Percentiles rank a stretch among this genome's conserved stretches.
Evolutionary conservation across 2,888 invertebrate genomes (phyloP).

Genomic region (Augiades crinisus): DNA sequence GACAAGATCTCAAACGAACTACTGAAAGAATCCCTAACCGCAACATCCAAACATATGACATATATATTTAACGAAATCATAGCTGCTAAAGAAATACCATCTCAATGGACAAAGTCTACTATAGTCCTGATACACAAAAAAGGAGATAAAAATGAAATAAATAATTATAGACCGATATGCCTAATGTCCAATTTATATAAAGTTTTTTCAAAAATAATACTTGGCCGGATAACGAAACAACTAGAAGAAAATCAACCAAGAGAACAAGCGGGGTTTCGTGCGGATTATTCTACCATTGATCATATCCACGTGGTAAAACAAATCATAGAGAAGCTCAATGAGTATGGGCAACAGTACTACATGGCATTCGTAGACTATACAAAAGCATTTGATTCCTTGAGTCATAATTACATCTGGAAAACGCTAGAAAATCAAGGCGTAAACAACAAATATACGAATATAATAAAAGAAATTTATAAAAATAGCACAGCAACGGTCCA

Average conservation of each 20-base stretch:
- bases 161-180: constrained; percentile 35
- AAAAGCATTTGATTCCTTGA: constrained; percentile 6
- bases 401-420: constrained; percentile 4
- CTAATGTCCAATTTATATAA: constrained; percentile 34
- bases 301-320: constrained; percentile 10
- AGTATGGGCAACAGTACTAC: constrained; percentile 3
- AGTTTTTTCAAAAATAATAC: constrained; percentile 35
- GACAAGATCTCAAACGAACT: constrained; percentile 22
- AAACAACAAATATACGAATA: neutral
- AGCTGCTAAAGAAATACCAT: constrained; percentile 22
- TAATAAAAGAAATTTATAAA: constrained; percentile 2
- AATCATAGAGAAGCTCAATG: constrained; percentile 11
- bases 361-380: constrained; percentile 9
- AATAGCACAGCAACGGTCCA: constrained; percentile 6
- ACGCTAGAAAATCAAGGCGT: constrained; percentile 7
- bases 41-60: constrained; percentile 21
- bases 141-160: constrained; percentile 31
- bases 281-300: constrained; percentile 9
- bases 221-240: constrained; percentile 14
- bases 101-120: constrained; percentile 29
- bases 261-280: constrained; percentile 14
- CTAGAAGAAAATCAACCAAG: constrained; percentile 8
- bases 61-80: constrained; percentile 31
- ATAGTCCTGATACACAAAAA: constrained; percentile 33
- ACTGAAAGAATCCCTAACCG: constrained; percentile 9